These are phyloP conservation scores for Smittia sp. DNA, from an alignment of 2,888 invertebrate genomes.

Conservation along the genomic window DNA sequence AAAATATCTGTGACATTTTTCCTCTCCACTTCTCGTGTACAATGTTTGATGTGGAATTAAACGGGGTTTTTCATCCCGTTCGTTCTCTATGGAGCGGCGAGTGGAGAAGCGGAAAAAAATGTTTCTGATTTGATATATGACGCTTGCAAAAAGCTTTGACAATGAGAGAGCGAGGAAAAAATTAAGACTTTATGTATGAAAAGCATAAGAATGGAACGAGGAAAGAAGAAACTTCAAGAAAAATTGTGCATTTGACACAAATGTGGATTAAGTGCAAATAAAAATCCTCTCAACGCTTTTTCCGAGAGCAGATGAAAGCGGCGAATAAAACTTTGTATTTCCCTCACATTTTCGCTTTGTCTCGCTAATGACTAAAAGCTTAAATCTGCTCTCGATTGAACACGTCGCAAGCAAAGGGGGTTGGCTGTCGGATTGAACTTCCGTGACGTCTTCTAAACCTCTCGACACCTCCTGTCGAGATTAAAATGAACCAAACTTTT, in stretches of 20 bases:
- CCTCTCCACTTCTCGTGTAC: neutral
- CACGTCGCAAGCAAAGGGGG: neutral
- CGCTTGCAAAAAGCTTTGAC: neutral
- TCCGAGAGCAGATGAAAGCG: neutral
- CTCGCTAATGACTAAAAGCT: conserved; percentile 32
- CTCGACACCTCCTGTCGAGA: too few relatives aligned
- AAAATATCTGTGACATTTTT: conserved; percentile 19
- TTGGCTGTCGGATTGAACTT: too few relatives aligned
- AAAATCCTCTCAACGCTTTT: conserved; percentile 1
- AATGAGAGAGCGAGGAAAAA: neutral
- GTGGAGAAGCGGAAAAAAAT: neutral
- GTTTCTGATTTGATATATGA: conserved; percentile 15
- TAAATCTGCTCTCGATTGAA: neutral
- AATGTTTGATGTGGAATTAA: conserved; percentile 31
- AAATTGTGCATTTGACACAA: conserved; percentile 35
- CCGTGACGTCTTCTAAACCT: too few relatives aligned
- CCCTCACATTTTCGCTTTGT: conserved; percentile 12
- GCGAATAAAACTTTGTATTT: neutral
- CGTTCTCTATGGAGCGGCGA: neutral
- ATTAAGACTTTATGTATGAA: conserved; percentile 27
- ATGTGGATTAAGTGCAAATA: conserved; percentile 33
- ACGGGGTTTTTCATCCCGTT: conserved; percentile 5
- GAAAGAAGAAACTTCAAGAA: neutral
- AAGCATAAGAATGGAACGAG: neutral
- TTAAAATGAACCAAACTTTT: too few relatives aligned